Conservation (phyloP, 2,888 invertebrate species). For the Emmelina monodactyla region DNA sequence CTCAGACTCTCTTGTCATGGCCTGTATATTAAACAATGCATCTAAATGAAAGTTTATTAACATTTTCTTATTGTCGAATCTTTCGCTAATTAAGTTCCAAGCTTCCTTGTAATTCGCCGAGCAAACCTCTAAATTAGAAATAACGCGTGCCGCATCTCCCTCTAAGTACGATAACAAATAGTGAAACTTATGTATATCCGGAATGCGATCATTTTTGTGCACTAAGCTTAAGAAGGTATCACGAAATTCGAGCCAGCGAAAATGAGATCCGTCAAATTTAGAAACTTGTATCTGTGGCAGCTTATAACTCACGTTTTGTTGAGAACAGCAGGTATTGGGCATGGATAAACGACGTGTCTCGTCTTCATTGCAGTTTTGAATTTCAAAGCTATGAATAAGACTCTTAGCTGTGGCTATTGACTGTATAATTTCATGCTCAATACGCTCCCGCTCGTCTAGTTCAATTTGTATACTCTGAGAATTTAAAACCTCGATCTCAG, state of each 20-base stretch:
- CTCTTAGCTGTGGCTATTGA: slow-evolving; percentile 5
- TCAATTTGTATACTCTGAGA: slow-evolving; percentile 3
- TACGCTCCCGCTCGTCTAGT: slow-evolving; percentile 7
- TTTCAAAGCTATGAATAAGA: not conserved
- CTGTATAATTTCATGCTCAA: slow-evolving; percentile 6
- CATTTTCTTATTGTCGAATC: slow-evolving; percentile 13
- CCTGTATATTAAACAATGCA: slow-evolving; percentile 10
- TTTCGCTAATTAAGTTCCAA: slow-evolving; percentile 10
- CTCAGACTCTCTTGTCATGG: slow-evolving; percentile 11
- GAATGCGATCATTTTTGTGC: slow-evolving; percentile 8
- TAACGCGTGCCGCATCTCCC: slow-evolving; percentile 12
- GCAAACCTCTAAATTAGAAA: slow-evolving; percentile 13
- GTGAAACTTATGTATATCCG: slow-evolving; percentile 13
- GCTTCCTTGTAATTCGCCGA: slow-evolving; percentile 11
- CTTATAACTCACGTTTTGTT: slow-evolving; percentile 4
- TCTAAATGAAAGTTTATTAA: slow-evolving; percentile 13
- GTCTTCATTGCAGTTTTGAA: slow-evolving; percentile 1
- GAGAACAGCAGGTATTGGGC: slow-evolving; percentile 1
- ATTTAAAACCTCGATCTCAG: slow-evolving; percentile 11
- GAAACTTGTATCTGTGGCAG: slow-evolving; percentile 12
- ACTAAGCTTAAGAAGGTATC: slow-evolving; percentile 12
- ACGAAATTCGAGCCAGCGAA: slow-evolving; percentile 13
- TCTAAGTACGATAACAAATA: slow-evolving; percentile 13
- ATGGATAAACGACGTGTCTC: slow-evolving; percentile 5
- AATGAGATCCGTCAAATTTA: slow-evolving; percentile 11